Evolutionary conservation across 2,113 vertebrate species (phyloP).

Genomic region (Nipponia nippon): DNA sequence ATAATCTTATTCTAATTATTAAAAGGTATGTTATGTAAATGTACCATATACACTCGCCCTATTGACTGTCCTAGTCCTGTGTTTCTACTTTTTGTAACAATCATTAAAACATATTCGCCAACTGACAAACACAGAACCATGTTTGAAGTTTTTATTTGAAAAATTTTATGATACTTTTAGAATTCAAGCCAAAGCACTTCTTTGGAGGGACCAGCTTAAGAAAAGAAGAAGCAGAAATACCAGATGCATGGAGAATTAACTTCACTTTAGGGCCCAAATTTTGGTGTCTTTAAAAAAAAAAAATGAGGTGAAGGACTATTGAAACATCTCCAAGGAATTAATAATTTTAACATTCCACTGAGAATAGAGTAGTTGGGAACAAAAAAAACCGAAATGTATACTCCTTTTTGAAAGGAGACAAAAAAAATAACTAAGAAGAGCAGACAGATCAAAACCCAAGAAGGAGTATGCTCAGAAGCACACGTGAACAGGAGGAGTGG

Average conservation of each 20-base stretch:
- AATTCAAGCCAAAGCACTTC: neutral
- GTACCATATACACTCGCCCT: neutral
- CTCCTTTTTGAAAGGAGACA: neutral
- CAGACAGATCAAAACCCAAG: neutral
- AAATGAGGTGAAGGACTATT: neutral
- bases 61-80: neutral
- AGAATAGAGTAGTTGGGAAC: neutral
- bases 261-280: neutral
- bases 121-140: neutral
- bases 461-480: neutral
- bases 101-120: neutral
- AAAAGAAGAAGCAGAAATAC: neutral
- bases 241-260: neutral
- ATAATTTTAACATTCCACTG: neutral
- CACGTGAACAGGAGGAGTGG: neutral
- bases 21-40: neutral
- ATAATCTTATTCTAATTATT: neutral
- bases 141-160: neutral
- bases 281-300: neutral
- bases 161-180: neutral
- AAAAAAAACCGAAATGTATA: neutral
- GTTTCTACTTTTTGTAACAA: neutral
- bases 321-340: neutral
- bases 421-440: neutral
- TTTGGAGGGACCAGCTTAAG: neutral